phyloP scores from a whole-genome alignment of 2,888 invertebrate genomes.

The Ornithoptera alexandrae region DNA sequence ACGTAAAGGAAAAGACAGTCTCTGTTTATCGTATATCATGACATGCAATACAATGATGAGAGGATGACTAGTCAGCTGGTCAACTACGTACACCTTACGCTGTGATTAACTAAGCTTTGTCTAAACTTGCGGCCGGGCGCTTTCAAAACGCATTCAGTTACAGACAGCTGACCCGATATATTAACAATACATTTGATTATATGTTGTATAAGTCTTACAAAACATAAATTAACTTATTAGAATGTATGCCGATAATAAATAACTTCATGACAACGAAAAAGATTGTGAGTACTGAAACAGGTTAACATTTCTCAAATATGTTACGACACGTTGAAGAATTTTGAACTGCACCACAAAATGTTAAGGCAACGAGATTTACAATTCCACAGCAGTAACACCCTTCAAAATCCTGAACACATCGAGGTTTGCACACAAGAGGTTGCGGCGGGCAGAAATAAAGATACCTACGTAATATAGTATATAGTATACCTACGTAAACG shows the following conservation, averaged over 20 bases:
- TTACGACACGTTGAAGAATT: no score
- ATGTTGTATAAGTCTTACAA: constrained; percentile 1
- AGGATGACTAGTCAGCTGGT: constrained; percentile 10
- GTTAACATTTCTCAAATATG: no score
- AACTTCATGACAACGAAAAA: neutral
- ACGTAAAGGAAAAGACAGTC: no score
- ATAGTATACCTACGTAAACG: no score
- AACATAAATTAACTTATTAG: constrained; percentile 15
- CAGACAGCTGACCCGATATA: constrained; percentile 19
- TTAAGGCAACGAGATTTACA: no score
- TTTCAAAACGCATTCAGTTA: constrained; percentile 20
- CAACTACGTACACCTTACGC: constrained; percentile 5
- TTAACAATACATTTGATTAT: constrained; percentile 26
- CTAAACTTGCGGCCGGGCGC: constrained; percentile 6
- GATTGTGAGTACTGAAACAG: no score
- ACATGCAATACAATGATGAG: neutral
- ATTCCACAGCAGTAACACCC: no score
- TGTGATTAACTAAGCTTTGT: constrained; percentile 15
- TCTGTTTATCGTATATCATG: neutral
- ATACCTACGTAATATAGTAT: no score
- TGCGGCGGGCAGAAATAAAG: no score
- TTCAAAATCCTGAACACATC: no score
- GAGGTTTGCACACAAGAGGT: no score
- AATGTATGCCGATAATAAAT: constrained; percentile 3
- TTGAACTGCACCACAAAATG: no score